Base-by-base conservation (phyloP, 1,140 invertebrate genomes). In the Oreohelix idahoensis region DNA sequence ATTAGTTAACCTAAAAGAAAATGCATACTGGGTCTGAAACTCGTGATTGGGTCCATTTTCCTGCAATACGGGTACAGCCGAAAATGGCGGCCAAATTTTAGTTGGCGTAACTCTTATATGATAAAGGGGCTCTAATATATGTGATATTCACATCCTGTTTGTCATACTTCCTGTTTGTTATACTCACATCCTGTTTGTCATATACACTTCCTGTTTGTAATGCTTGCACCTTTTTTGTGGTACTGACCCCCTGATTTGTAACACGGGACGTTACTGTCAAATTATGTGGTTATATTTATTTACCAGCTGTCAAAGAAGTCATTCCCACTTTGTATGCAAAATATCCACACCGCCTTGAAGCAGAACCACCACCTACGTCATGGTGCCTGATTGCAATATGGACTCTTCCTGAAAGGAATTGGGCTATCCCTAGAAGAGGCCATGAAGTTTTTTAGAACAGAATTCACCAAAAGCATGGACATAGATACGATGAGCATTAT, bases 301-400 rank as follows among this genome's bases (percentile, higher is more conserved):
- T 87, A 89, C 39, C 88, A 96, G 93, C 93, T 97, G 17, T 95
- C 96, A 11, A 95, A 95, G n/a, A 95, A 95, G 85, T 97, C 97
- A 29, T 99, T 96, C 93, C 98, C 98, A 11, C 93, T 97, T 1
- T 99, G 98, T 91, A 99, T 99, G 98, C 95, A 96, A 87, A 94
- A 95, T 83, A 93, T 99, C 76, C 97, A 99, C 92, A 95, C 97
- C 76, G 91, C 94, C 45, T 91, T 99, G 11, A 94, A 94, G 74
- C 92, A 94, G 20, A 95, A 95, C 71, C 97, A 98, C 92, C 98
- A 99, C 93, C 93, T 99, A 35, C 96, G 95, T n/a, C 97, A 99
- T 93, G 94, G 94, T 81, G 97, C 96, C 93, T n/a, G n/a, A n/a
- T n/a, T 98, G 87, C 97, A 98, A 88, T 99, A 98, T 93, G 96